Conservation (phyloP, 1,140 invertebrate genomes). For the Alviniconcha marisindica region DNA sequence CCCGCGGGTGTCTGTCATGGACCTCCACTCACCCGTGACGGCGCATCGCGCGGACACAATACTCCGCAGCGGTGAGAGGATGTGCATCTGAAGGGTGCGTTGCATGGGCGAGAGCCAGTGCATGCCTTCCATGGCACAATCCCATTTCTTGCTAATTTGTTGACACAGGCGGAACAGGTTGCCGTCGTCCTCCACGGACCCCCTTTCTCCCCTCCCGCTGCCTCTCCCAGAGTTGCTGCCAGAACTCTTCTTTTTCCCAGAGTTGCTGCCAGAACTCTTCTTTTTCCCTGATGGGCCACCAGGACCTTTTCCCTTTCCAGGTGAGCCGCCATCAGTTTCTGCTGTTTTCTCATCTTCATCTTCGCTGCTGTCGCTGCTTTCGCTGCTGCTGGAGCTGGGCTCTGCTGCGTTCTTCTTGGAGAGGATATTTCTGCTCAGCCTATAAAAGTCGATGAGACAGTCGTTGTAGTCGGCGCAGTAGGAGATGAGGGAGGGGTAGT, state of each 20-base stretch:
- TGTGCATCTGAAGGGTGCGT: neutral
- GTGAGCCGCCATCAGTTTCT: too few relatives aligned
- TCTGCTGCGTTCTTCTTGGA: neutral
- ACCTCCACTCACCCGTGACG: neutral
- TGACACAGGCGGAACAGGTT: conserved; percentile 4
- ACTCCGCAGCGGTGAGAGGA: neutral
- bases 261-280: neutral
- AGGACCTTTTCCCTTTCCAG: neutral
- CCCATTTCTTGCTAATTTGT: neutral
- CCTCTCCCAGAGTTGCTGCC: neutral
- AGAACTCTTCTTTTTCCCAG: neutral
- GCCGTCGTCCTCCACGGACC: neutral
- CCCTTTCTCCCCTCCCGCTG: neutral
- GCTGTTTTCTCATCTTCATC: neutral
- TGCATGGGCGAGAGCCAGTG: neutral
- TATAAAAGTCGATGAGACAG: neutral
- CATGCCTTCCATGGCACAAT: neutral
- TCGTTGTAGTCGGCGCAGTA: neutral
- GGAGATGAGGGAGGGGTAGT: neutral
- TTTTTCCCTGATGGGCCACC: neutral
- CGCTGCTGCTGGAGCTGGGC: neutral
- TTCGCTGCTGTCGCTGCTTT: neutral
- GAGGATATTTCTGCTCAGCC: neutral
- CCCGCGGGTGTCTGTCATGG: too few relatives aligned
- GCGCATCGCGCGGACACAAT: neutral